Conservation (phyloP, 2,888 invertebrate species). For the Abrostola tripartita region DNA sequence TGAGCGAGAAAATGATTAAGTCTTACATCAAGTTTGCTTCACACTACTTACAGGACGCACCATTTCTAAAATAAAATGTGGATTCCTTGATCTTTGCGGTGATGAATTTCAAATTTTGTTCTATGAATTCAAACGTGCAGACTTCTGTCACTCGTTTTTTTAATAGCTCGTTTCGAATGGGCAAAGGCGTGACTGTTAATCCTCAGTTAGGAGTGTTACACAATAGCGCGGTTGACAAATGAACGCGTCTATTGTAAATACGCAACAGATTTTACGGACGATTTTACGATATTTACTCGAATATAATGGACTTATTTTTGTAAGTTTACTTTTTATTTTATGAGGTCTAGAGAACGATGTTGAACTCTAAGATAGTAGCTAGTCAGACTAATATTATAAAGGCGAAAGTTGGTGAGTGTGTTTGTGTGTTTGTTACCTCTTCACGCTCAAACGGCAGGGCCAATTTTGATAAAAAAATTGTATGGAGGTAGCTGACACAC, state of each 20-base stretch:
- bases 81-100: no score
- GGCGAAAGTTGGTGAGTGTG: no score
- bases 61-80: no score
- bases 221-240: slow-evolving; percentile 57
- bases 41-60: no score
- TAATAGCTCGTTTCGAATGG: slow-evolving; percentile 39
- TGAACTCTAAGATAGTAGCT: neutral
- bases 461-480: no score
- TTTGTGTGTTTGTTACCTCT: no score
- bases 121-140: neutral
- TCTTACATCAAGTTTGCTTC: no score
- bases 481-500: no score
- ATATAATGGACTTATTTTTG: slow-evolving; percentile 4
- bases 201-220: slow-evolving; percentile 74
- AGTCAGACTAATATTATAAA: no score
- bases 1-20: no score
- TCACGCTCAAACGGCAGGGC: no score
- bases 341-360: neutral
- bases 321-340: neutral
- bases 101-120: neutral
- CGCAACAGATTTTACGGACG: slow-evolving; percentile 41
- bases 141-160: slow-evolving; percentile 34
- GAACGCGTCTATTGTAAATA: slow-evolving; percentile 53
- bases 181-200: slow-evolving; percentile 80
- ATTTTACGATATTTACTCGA: slow-evolving; percentile 40